Percentiles rank a stretch among this genome's conserved stretches.
phyloP scores from a whole-genome alignment of 2,113 vertebrate genomes.

The Tiliqua scincoides region DNA sequence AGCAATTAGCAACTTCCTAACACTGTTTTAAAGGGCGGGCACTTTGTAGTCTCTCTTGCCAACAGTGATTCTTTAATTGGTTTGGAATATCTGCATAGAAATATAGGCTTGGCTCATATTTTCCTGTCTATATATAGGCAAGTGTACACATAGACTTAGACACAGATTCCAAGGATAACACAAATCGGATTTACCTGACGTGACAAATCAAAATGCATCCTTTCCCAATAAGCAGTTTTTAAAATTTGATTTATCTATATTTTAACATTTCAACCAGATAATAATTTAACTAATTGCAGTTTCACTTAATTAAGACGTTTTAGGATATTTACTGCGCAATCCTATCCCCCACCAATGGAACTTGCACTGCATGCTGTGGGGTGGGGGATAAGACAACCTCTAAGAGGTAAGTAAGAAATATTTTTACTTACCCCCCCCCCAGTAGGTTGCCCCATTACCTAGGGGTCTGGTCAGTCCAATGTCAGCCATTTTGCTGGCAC shows the following conservation, averaged over 20 bases:
- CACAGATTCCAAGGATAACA: neutral
- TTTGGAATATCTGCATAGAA: slow-evolving; percentile 50
- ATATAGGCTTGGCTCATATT: neutral
- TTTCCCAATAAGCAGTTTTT: neutral
- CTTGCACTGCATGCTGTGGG: no score
- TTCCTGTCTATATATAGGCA: slow-evolving; percentile 34
- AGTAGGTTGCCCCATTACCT: no score
- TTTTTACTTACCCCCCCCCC: no score
- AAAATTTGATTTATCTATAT: neutral
- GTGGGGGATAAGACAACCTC: no score
- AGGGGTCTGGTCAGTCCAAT: no score
- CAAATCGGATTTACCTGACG: neutral
- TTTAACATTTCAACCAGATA: neutral
- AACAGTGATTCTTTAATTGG: slow-evolving; percentile 59
- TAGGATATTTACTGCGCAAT: no score
- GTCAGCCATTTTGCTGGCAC: no score
- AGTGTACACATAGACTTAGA: neutral
- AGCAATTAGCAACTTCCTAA: slow-evolving; percentile 46
- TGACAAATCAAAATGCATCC: neutral
- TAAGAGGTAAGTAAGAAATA: no score
- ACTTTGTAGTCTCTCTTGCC: slow-evolving; percentile 51
- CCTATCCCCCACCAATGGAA: no score
- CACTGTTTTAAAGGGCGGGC: slow-evolving; percentile 31
- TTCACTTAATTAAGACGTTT: no score
- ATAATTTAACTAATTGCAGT: neutral